Conservation (phyloP, 2,888 invertebrate species). For the Galeruca laticollis region DNA sequence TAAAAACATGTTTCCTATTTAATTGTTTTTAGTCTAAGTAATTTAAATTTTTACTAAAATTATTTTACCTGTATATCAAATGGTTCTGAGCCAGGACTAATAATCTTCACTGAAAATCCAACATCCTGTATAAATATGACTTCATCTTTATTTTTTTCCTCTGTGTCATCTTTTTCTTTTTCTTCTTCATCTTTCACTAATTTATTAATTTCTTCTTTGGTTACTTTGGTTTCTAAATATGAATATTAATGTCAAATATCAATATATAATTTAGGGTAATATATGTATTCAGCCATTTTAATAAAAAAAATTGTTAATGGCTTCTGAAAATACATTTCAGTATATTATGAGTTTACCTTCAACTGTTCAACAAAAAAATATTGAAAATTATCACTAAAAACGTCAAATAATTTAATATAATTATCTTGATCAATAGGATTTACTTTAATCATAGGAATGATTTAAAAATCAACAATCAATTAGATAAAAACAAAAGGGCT, state of each 20-base stretch:
- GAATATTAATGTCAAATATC: constrained; percentile 11
- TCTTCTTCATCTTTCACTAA: constrained; percentile 61
- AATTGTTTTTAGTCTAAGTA: no score
- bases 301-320: not conserved
- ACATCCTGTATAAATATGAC: constrained; percentile 91
- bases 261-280: not conserved
- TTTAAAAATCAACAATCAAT: not conserved
- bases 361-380: not conserved
- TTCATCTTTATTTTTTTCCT: constrained; percentile 78
- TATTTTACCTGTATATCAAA: constrained; percentile 88
- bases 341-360: not conserved
- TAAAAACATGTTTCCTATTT: no score
- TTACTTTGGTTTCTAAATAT: constrained; percentile 53
- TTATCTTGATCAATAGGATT: no score
- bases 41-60: constrained; percentile 16
- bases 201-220: constrained; percentile 58
- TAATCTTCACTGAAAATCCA: constrained; percentile 94
- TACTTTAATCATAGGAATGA: no score
- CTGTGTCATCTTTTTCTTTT: constrained; percentile 64
- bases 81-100: constrained; percentile 90
- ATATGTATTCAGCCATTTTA: not conserved
- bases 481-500: not conserved
- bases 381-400: not conserved
- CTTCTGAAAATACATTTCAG: not conserved
- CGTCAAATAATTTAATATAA: not conserved